Base-by-base conservation (phyloP, 1,140 invertebrate species). In the Triops longicaudatus region DNA sequence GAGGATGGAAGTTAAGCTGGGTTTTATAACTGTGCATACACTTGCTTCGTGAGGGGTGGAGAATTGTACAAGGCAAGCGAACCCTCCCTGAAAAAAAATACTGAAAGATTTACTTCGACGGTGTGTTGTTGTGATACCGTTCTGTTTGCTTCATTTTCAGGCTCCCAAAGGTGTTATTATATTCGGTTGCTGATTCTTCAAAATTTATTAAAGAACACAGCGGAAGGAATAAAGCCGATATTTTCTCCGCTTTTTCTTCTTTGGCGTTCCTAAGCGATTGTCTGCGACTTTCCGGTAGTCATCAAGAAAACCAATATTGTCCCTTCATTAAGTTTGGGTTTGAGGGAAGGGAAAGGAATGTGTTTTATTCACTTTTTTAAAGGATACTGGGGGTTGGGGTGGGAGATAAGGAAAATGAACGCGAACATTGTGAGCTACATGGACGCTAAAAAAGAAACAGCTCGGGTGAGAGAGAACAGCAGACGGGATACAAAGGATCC, bases 1-100 rank as follows among this genome's bases (percentile, higher is more conserved):
- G 22, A 14, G 50, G 50, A 14, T n/a, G 50, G 50, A 63, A 63
- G 50, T 63, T 63, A 63, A 63, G 50, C 50, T 63, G 14, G n/a
- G 14, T 63, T 63, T 63, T 63, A 63, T 63, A 63, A 63, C 50
- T 63, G 50, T 63, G 50, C n/a, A 63, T 63, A 63, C 50, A 63
- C 50, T 37, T 37, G 31, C 31, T 7, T 37, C 2, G 31, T 37
- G 31, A 7, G 2, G 31, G 31, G 31, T 2, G 31, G 31, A 37
- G 31, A 37, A 37, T 37, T 37, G 7, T 37, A 37, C 31, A 37
- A 37, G 31, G 7, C 31, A 37, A 37, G 31, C 31, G 7, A 37
- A 37, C 31, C 31, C 31, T 37, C 2, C 31, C 2, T 4, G 31
- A 37, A 37, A 37, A 7, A 37, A 37, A 37, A 37, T 7, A 63